phyloP scores from a whole-genome alignment of 2,113 vertebrate species.

The Mus musculus region DNA sequence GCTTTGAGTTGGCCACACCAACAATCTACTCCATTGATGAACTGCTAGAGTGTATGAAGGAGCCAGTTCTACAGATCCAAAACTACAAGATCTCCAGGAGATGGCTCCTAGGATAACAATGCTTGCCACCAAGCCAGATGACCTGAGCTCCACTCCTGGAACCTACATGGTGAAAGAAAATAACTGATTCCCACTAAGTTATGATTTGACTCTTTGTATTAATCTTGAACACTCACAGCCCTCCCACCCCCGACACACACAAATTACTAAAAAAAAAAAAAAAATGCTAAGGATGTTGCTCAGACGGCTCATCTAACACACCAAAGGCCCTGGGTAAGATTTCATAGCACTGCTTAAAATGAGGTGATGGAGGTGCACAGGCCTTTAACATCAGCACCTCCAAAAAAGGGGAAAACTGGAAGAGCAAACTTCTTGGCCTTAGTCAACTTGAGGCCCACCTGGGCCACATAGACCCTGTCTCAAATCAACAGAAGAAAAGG shows the following conservation, averaged over 20 bases:
- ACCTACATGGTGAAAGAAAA: neutral
- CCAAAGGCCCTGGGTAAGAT: neutral
- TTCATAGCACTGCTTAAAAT: neutral
- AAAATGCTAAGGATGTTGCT: neutral
- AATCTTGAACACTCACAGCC: neutral
- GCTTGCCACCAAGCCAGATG: neutral
- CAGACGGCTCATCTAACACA: neutral
- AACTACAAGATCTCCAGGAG: neutral
- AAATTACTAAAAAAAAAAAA: neutral
- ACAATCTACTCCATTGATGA: no score
- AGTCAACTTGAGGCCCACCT: neutral
- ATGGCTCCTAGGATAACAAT: neutral
- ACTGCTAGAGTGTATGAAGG: no score
- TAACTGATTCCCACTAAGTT: neutral
- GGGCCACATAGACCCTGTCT: neutral
- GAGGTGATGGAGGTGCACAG: neutral
- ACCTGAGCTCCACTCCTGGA: neutral
- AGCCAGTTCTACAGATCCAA: no score
- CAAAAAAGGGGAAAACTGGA: neutral
- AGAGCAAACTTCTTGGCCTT: neutral
- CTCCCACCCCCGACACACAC: neutral
- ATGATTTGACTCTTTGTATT: neutral
- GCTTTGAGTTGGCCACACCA: no score
- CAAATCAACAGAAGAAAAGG: neutral
- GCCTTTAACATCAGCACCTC: neutral